phyloP scores from a whole-genome alignment of 2,113 vertebrate species.

The Amphiprion ocellaris region DNA sequence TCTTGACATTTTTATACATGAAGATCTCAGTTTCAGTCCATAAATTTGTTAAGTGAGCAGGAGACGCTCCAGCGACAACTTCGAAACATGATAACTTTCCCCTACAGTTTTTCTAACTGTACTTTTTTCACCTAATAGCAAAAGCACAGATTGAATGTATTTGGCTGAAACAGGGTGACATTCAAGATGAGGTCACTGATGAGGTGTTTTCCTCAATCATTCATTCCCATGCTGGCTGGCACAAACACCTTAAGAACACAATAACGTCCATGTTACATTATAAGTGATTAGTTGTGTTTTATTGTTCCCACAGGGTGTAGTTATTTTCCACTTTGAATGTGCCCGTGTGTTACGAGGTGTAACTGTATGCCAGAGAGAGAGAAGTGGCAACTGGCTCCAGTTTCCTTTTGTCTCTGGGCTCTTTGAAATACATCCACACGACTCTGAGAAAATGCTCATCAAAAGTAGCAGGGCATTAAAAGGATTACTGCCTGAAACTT shows the following conservation, averaged over 20 bases:
- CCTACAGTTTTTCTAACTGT: conserved; percentile 4
- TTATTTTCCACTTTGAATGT: conserved; percentile 71
- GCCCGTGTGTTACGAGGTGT: conserved; percentile 65
- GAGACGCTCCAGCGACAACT: conserved; percentile 39
- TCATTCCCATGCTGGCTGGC: conserved; percentile 48
- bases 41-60: conserved; percentile 42
- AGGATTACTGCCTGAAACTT: conserved; percentile 57
- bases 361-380: conserved; percentile 69
- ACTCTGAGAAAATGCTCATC: conserved; percentile 63
- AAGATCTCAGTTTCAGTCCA: conserved; percentile 27
- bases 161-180: conserved; percentile 37
- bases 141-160: not conserved
- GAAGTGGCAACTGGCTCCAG: conserved; percentile 72
- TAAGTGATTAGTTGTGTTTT: conserved; percentile 72
- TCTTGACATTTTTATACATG: conserved; percentile 38
- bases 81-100: conserved; percentile 37
- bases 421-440: conserved; percentile 71
- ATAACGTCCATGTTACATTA: conserved; percentile 68
- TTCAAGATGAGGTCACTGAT: conserved; percentile 50
- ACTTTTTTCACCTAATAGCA: conserved; percentile 15
- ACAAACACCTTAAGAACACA: conserved; percentile 68
- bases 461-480: conserved; percentile 63
- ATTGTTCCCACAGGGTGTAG: conserved; percentile 73
- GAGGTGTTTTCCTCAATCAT: conserved; percentile 48
- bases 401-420: conserved; percentile 75